These are phyloP conservation scores for Ameiurus melas DNA, from an alignment of 2,113 vertebrate species.

Conservation along the genomic window DNA sequence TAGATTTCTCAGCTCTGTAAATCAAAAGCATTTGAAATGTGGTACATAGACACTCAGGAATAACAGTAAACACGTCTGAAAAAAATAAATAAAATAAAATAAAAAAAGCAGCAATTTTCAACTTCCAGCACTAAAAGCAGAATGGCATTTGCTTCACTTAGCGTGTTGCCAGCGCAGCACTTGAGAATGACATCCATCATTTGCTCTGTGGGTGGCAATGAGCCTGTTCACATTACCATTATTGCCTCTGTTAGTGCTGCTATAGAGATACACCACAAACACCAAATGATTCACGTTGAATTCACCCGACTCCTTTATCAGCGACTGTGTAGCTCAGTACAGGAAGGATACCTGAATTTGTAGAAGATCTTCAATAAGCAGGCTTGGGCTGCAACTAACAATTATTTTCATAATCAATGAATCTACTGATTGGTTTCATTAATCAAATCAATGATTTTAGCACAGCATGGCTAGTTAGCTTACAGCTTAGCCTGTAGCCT, in stretches of 20 bases:
- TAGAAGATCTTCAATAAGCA: background rate
- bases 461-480: too few species aligned
- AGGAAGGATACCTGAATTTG: background rate
- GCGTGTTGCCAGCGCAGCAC: slow-evolving; percentile 33
- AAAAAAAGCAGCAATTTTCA: background rate
- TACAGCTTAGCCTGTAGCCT: too few species aligned
- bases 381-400: background rate
- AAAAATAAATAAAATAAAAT: too few species aligned
- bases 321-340: background rate
- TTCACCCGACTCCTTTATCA: slow-evolving; percentile 12
- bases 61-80: background rate
- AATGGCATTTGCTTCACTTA: slow-evolving; percentile 29
- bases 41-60: background rate
- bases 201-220: slow-evolving; percentile 25
- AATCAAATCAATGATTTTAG: background rate
- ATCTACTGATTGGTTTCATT: background rate
- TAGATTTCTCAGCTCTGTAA: background rate
- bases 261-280: slow-evolving; percentile 12
- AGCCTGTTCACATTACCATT: slow-evolving; percentile 36
- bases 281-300: slow-evolving; percentile 20
- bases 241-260: slow-evolving; percentile 38
- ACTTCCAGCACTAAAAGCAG: background rate
- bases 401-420: background rate
- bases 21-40: background rate
- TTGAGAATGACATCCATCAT: slow-evolving; percentile 46